Conservation (phyloP, 2,797 vertebrate species). For the Gallinago stenura region DNA sequence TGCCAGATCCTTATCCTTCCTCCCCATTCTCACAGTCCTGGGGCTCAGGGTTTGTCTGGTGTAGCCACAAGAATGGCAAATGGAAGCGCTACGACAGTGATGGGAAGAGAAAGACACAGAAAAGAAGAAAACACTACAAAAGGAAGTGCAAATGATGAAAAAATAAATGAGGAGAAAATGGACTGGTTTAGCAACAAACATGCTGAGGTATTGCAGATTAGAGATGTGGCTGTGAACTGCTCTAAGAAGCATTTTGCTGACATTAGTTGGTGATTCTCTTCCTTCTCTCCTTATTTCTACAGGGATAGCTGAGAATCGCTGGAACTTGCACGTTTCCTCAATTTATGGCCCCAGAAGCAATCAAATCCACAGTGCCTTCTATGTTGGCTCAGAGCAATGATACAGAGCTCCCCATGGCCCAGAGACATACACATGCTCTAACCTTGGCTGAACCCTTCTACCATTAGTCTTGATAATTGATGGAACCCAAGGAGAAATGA, state of each 20-base stretch:
- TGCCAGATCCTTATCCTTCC: background rate
- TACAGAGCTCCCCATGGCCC: conserved; percentile 46
- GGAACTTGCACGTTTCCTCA: background rate
- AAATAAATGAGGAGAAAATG: background rate
- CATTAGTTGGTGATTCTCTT: background rate
- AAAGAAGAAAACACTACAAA: background rate
- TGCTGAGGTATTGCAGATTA: background rate
- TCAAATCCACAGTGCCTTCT: conserved; percentile 22
- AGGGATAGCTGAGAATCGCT: background rate
- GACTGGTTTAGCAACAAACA: background rate
- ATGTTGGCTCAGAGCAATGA: conserved; percentile 43
- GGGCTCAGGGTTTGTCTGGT: background rate
- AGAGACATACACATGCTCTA: conserved; percentile 44
- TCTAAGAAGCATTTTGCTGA: background rate
- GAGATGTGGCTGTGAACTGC: background rate
- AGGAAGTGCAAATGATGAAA: background rate
- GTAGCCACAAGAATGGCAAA: background rate
- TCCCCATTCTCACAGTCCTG: background rate
- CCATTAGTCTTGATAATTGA: conserved; percentile 61
- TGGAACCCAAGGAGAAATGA: conserved; percentile 35
- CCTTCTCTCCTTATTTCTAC: background rate
- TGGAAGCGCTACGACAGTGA: rapidly evolving
- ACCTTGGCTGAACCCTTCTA: conserved; percentile 70
- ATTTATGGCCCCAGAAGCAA: conserved; percentile 36
- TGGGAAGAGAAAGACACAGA: background rate